Conservation (phyloP, 1,140 invertebrate genomes). For the Notospermus geniculatus region DNA sequence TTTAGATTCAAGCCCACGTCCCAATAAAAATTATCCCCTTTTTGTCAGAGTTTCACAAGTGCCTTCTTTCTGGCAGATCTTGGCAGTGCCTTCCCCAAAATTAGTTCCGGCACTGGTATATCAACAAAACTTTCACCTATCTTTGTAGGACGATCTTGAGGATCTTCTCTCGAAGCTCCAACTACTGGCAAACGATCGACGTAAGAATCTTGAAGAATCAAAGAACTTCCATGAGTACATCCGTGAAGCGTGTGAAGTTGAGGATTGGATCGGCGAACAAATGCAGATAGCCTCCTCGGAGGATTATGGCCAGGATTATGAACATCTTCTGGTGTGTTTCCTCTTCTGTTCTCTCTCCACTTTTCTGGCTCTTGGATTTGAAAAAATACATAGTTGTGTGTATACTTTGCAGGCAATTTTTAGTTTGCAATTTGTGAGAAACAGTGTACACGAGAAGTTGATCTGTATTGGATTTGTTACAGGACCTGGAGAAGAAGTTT, state of each 20-base stretch:
- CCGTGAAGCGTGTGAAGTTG: slow-evolving; percentile 83
- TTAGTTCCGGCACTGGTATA: no score
- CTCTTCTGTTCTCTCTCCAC: no score
- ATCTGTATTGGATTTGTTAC: slow-evolving; percentile 37
- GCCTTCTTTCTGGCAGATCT: not conserved
- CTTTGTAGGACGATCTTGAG: slow-evolving; percentile 51
- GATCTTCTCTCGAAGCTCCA: slow-evolving; percentile 80
- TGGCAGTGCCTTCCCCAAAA: no score
- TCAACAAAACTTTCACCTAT: no score
- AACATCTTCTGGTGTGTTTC: slow-evolving; percentile 77
- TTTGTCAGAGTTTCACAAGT: no score
- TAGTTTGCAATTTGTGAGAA: no score
- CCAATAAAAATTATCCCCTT: no score
- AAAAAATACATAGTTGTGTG: no score
- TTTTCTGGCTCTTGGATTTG: no score
- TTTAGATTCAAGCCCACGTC: no score
- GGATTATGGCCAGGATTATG: slow-evolving; percentile 96
- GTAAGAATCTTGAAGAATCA: slow-evolving; percentile 84
- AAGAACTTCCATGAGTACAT: slow-evolving; percentile 91
- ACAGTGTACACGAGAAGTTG: slow-evolving; percentile 13
- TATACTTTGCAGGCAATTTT: no score
- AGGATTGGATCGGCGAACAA: slow-evolving; percentile 93
- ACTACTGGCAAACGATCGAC: slow-evolving; percentile 73
- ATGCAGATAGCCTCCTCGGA: slow-evolving; percentile 85
- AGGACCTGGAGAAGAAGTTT: slow-evolving; percentile 87